Percentiles rank a stretch among this genome's conserved stretches.
Conservation (phyloP, 2,797 vertebrate species). For the Calcarius lapponicus region DNA sequence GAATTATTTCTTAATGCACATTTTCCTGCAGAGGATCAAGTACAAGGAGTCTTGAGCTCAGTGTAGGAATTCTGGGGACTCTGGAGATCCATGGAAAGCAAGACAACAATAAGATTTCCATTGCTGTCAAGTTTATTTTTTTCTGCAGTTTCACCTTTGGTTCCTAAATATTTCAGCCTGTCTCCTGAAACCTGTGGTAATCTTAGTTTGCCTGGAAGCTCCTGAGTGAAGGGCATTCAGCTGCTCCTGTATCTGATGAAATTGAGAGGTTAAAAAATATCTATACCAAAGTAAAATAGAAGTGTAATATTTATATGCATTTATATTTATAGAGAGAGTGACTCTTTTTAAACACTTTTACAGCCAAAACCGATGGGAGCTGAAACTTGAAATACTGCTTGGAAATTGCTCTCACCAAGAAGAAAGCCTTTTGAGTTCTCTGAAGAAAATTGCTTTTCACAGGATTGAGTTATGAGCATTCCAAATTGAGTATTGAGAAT, state of each 20-base stretch:
- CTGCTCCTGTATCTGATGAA: background rate
- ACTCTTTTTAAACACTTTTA: background rate
- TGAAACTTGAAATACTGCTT: background rate
- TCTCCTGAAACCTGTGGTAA: background rate
- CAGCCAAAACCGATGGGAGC: background rate
- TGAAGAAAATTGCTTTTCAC: slow-evolving; percentile 16
- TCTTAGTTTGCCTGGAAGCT: background rate
- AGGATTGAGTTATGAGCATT: slow-evolving; percentile 31
- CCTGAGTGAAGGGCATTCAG: background rate
- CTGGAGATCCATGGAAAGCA: background rate
- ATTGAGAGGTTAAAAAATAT: background rate
- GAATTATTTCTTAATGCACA: background rate
- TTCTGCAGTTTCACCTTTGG: background rate
- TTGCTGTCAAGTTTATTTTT: background rate
- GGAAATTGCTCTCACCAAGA: slow-evolving; percentile 13
- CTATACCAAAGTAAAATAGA: background rate
- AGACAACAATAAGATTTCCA: background rate
- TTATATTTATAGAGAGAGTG: background rate
- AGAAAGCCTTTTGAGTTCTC: background rate
- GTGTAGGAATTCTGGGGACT: background rate
- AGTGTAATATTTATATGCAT: background rate
- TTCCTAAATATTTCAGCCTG: background rate
- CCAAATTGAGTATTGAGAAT: background rate
- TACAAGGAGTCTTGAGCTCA: background rate
- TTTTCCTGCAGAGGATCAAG: background rate